Conservation (phyloP, 2,113 vertebrate genomes). For the Zosterops lateralis region DNA sequence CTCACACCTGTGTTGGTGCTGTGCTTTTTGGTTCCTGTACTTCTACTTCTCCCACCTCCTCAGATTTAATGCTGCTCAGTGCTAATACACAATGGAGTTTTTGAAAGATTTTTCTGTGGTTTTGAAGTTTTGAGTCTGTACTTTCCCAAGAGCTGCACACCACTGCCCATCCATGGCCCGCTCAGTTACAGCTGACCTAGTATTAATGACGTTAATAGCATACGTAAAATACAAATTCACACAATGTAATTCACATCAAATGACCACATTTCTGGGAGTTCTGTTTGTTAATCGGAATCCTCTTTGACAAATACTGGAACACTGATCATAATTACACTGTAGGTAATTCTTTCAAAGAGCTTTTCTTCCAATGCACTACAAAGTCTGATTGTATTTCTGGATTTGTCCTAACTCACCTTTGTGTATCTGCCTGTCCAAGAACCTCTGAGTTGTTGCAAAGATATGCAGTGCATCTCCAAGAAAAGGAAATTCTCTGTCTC, state of each 20-base stretch:
- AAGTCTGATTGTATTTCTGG: not conserved
- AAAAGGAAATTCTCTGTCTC: not conserved
- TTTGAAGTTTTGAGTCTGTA: not conserved
- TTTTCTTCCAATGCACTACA: not conserved
- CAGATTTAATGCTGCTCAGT: accelerated
- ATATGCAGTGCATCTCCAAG: not conserved
- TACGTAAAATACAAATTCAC: not conserved
- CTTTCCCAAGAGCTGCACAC: not conserved
- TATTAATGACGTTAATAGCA: not conserved
- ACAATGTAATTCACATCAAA: not conserved
- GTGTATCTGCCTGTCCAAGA: not conserved
- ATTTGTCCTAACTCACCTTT: not conserved
- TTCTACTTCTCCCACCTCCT: not conserved
- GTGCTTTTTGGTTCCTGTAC: not conserved
- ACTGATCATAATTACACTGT: accelerated
- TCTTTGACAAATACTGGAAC: not conserved
- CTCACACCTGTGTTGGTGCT: not conserved
- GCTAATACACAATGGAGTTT: not conserved
- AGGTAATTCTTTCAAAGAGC: not conserved
- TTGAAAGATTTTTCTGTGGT: not conserved
- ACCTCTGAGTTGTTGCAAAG: not conserved
- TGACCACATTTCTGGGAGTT: not conserved
- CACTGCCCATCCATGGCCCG: not conserved
- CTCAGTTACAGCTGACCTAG: not conserved
- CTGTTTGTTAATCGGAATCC: not conserved